Conservation (phyloP, 2,797 vertebrate genomes). For the Picus viridis region DNA sequence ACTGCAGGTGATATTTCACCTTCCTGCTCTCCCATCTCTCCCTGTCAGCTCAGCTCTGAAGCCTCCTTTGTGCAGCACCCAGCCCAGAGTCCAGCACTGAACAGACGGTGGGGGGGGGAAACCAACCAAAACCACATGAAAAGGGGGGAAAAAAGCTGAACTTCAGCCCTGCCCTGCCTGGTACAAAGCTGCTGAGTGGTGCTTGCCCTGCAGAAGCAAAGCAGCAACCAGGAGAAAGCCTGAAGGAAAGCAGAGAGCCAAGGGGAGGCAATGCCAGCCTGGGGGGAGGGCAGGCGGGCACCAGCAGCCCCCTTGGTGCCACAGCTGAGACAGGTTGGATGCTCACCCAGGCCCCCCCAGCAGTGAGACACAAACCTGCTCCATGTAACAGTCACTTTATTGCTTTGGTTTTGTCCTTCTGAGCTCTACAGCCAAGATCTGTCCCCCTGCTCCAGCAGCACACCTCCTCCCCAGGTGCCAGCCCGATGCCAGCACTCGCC, state of each 20-base stretch:
- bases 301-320: neutral
- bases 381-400: neutral
- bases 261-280: neutral
- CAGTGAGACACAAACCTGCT: neutral
- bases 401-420: neutral
- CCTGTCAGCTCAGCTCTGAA: neutral
- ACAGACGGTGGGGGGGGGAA: no score
- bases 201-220: neutral
- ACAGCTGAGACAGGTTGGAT: fast-evolving
- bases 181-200: neutral
- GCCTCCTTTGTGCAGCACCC: neutral
- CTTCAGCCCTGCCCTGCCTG: neutral
- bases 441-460: neutral
- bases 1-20: neutral
- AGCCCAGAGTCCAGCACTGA: neutral
- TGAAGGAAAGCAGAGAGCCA: neutral
- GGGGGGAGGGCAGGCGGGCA: neutral
- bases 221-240: neutral
- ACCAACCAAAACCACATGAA: neutral
- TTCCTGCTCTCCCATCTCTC: neutral
- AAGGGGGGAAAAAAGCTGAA: neutral
- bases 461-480: fast-evolving
- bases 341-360: neutral
- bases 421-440: neutral
- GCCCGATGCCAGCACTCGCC: neutral